Percentiles rank a stretch among this genome's conserved stretches.
phyloP scores from a whole-genome alignment of 1,140 invertebrate genomes.

The Drosophila athabasca region DNA sequence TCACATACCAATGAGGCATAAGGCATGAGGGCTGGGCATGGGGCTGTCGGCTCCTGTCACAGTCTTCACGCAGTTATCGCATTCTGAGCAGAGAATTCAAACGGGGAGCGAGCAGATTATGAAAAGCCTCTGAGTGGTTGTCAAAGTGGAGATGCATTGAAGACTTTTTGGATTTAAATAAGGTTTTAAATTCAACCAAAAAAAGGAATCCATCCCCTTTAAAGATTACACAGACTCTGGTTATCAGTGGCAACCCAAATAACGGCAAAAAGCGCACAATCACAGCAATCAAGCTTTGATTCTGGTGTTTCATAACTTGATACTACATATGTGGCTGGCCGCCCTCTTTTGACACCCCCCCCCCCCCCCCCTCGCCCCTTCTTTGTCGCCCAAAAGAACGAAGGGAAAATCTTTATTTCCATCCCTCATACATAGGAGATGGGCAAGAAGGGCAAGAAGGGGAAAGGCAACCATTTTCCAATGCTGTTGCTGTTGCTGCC shows the following conservation, averaged over 20 bases:
- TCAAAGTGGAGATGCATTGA: background rate
- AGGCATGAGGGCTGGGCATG: constrained; percentile 12
- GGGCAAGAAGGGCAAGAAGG: constrained; percentile 8
- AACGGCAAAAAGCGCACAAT: constrained; percentile 16
- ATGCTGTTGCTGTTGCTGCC: constrained; percentile 11
- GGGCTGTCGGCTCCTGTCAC: constrained; percentile 23
- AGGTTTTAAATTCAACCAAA: background rate
- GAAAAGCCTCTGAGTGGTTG: constrained; percentile 45
- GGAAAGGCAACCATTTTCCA: constrained; percentile 49
- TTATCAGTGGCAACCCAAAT: background rate
- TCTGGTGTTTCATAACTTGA: constrained; percentile 16
- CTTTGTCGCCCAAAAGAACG: background rate
- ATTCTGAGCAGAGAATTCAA: constrained; percentile 64
- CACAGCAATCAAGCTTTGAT: constrained; percentile 44
- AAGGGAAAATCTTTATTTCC: constrained; percentile 30
- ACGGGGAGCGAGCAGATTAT: constrained; percentile 18
- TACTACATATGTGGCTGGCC: constrained; percentile 20
- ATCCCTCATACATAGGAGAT: background rate
- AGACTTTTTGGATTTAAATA: background rate
- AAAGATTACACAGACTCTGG: too few relatives aligned
- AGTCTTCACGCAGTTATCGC: constrained; percentile 47
- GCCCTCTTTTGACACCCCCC: too few relatives aligned
- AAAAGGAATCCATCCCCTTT: background rate
- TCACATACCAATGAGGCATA: constrained; percentile 62
- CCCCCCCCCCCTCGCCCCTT: too few relatives aligned